These are phyloP conservation scores for Apaloderma vittatum DNA, from an alignment of 2,113 vertebrate genomes.

Conservation along the genomic window DNA sequence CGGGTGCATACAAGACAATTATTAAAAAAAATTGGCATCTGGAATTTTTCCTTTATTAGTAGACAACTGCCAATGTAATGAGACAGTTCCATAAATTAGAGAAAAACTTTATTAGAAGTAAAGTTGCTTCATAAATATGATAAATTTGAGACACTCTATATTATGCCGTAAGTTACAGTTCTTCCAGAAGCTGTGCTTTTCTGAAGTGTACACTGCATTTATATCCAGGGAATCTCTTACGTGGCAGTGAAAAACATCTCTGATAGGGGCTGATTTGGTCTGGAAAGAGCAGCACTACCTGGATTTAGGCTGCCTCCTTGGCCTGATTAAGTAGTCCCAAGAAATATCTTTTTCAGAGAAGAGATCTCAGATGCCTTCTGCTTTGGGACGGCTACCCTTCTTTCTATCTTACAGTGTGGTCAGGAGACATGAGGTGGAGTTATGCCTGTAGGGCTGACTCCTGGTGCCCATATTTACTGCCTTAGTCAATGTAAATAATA, in stretches of 20 bases:
- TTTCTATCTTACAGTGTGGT: not conserved
- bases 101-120: not conserved
- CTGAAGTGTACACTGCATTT: not conserved
- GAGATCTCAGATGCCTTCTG: not conserved
- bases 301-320: not conserved
- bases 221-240: not conserved
- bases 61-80: not conserved
- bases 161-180: not conserved
- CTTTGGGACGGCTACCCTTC: not conserved
- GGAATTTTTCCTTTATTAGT: not conserved
- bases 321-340: not conserved
- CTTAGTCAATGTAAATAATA: not conserved
- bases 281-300: not conserved
- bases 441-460: not conserved
- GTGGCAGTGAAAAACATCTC: not conserved
- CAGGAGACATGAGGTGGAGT: not conserved
- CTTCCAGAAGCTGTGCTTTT: not conserved
- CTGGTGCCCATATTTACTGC: not conserved
- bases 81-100: not conserved
- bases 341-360: not conserved
- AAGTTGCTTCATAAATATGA: not conserved
- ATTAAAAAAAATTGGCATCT: not conserved
- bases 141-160: not conserved
- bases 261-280: not conserved
- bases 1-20: not conserved